Evolutionary conservation across 2,113 vertebrate genomes (phyloP), one percentile per base, ranked within the genome.

Genomic region (Solenodon paradoxus): DNA sequence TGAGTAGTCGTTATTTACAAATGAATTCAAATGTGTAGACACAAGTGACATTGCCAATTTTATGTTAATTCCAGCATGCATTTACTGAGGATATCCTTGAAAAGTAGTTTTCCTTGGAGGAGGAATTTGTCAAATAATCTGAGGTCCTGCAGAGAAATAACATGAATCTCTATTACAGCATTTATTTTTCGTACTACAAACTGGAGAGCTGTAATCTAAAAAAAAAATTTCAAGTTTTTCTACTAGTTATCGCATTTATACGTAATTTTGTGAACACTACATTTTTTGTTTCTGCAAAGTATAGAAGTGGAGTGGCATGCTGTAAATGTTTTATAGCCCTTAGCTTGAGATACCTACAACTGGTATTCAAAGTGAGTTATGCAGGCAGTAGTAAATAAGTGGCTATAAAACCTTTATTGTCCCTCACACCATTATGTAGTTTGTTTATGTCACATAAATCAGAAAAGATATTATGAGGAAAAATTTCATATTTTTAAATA

Each of bases 1-100:
- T 1, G 2, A 32, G 84, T 90, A 47, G 16, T 95, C 30, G 42
- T 92, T 97, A 97, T 97, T 98, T 98, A 96, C 98, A 98, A 98
- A 88, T 97, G 97, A 98, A 98, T 78, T 64, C 94, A 94, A 94
- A 69, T 15, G 19, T 94, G 95, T 95, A 96, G 97, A 86, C 93
- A 94, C 92, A 87, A 94, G 95, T 81, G 0, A 84, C 91, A 88
- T 91, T 94, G 90, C 78, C 81, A 97, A 92, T 98, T 98, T 97
- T 97, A 97, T 98, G 98, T 94, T 98, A 97, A 98, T 90, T 85
- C 12, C 38, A 83, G 79, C 80, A 95, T 77, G 47, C 84, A 82
- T 94, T 89, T 0, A 9, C 64, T 69, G 79, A 69, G 92, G 61
- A 28, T 93, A 22, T 45, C 96, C 69, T 74, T 98, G 86, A 86